Evolutionary conservation across 2,113 vertebrate species (phyloP).

Genomic region (Amblyopsis rosae): DNA sequence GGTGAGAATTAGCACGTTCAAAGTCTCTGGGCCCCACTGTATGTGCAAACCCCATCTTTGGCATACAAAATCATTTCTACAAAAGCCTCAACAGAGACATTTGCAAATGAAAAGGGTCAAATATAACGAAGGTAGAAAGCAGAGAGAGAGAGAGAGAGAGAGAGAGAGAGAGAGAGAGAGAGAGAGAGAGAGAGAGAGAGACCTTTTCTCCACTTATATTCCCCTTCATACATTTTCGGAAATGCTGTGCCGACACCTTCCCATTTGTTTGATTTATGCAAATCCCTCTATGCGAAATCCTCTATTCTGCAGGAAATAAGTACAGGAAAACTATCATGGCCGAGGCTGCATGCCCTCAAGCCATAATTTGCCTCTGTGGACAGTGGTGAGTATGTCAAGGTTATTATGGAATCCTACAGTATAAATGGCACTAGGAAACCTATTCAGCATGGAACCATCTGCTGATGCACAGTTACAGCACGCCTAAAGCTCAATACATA

Average conservation of each 20-base stretch:
- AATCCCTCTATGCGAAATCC: constrained; percentile 11
- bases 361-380: constrained; percentile 26
- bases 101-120: constrained; percentile 24
- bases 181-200: neutral
- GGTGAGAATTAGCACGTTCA: too few species aligned
- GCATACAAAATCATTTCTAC: neutral
- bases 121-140: constrained; percentile 2
- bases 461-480: constrained; percentile 55
- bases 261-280: constrained; percentile 32
- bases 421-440: constrained; percentile 49
- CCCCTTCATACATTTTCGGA: neutral
- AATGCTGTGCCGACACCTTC: constrained; percentile 23
- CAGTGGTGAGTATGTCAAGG: constrained; percentile 31
- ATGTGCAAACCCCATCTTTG: too few species aligned
- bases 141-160: neutral
- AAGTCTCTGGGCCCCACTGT: too few species aligned
- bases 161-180: neutral
- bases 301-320: constrained; percentile 23
- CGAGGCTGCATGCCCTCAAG: constrained; percentile 31
- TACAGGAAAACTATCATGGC: constrained; percentile 12
- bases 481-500: constrained; percentile 28
- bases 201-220: neutral
- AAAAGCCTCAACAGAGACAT: constrained; percentile 24
- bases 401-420: constrained; percentile 41
- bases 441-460: constrained; percentile 65